Percentiles rank a stretch among this genome's conserved stretches.
Evolutionary conservation across 2,888 invertebrate genomes (phyloP).

Genomic region (Melipona beecheii): DNA sequence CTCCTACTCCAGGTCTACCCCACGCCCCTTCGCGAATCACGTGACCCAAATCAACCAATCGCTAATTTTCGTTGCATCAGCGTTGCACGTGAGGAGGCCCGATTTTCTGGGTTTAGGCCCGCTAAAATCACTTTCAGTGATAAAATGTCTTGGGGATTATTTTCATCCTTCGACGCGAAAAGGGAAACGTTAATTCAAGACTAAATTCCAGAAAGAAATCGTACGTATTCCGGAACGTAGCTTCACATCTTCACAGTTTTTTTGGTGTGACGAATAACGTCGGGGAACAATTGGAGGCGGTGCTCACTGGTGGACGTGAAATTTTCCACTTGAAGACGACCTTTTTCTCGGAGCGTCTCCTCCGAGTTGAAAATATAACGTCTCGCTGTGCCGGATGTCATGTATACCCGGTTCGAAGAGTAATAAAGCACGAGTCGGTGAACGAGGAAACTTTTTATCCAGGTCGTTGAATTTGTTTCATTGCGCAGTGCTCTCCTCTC

Average conservation of each 20-base stretch:
- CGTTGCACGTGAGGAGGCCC: too few relatives aligned
- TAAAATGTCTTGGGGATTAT: too few relatives aligned
- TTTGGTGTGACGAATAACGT: neutral
- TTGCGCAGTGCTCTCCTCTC: constrained; percentile 34
- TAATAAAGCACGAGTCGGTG: constrained; percentile 32
- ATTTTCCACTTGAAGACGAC: neutral
- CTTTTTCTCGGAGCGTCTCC: neutral
- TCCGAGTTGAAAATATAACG: neutral
- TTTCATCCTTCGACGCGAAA: neutral
- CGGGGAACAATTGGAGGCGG: neutral
- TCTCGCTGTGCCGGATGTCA: neutral
- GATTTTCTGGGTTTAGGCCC: too few relatives aligned
- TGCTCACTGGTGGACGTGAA: neutral
- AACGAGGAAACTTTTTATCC: constrained; percentile 40
- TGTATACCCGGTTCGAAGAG: neutral
- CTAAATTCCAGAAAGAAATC: neutral
- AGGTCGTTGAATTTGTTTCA: constrained; percentile 46
- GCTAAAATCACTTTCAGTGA: too few relatives aligned
- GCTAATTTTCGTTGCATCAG: too few relatives aligned
- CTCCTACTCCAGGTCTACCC: too few relatives aligned
- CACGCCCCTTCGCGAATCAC: too few relatives aligned
- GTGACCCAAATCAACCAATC: too few relatives aligned
- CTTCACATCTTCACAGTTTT: neutral
- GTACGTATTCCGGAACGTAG: too few relatives aligned
- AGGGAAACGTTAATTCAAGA: neutral